Conservation (phyloP, 2,888 invertebrate species). For the Rutpela maculata region DNA sequence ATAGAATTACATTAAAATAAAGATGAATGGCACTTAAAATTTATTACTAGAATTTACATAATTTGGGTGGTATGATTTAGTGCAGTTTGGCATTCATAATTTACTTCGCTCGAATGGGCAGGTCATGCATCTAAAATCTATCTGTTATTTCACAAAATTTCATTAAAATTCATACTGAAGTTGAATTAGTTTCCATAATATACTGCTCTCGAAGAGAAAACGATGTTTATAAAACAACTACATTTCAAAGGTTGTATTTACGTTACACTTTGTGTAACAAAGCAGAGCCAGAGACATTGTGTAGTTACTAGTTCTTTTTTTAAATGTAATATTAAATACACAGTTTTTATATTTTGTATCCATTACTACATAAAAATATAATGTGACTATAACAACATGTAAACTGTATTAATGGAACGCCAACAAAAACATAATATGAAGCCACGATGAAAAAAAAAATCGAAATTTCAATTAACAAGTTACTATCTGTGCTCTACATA, state of each 20-base stretch:
- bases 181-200: not conserved
- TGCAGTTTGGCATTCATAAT: slow-evolving; percentile 33
- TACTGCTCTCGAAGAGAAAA: not conserved
- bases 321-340: not conserved
- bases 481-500: no score
- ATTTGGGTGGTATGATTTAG: slow-evolving; percentile 50
- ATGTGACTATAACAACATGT: no score
- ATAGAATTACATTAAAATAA: slow-evolving; percentile 54
- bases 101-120: slow-evolving; percentile 16
- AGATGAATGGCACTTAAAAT: slow-evolving; percentile 53
- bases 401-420: no score
- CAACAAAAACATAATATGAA: no score
- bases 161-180: not conserved
- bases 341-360: no score
- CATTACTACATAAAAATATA: no score
- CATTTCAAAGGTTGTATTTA: not conserved
- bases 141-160: slow-evolving; percentile 14
- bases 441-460: no score
- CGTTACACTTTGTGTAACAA: not conserved
- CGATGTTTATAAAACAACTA: not conserved
- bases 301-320: not conserved
- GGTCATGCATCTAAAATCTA: not conserved
- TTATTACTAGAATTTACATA: slow-evolving; percentile 52
- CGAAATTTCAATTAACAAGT: no score
- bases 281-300: not conserved